These are phyloP conservation scores for Lycaon pictus DNA, from an alignment of 2,113 vertebrate genomes.

Conservation along the genomic window DNA sequence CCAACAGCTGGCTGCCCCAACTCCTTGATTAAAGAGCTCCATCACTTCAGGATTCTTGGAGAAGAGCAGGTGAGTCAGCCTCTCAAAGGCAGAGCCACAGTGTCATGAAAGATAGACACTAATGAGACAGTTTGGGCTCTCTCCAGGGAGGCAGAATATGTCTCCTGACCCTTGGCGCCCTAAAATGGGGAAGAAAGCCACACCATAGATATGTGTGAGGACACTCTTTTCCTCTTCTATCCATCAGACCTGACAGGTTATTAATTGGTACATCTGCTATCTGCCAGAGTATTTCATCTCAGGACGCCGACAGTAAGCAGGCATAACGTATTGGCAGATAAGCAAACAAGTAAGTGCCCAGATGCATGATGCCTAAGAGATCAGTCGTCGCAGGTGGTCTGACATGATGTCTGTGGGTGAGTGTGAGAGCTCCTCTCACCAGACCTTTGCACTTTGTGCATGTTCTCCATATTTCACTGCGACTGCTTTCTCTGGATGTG, in stretches of 20 bases:
- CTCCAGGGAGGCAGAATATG: constrained; percentile 73
- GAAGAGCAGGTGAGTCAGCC: constrained; percentile 93
- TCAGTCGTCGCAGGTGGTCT: neutral
- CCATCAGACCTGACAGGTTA: constrained; percentile 87
- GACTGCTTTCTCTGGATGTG: rapidly evolving
- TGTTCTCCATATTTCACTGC: rapidly evolving
- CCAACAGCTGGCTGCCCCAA: constrained; percentile 92
- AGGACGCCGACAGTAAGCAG: constrained; percentile 70
- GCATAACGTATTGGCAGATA: constrained; percentile 40
- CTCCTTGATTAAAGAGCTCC: constrained; percentile 94
- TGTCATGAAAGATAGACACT: constrained; percentile 80
- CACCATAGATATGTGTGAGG: constrained; percentile 22
- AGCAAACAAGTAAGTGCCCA: constrained; percentile 56
- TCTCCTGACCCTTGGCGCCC: constrained; percentile 78
- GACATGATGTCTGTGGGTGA: neutral
- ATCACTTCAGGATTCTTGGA: constrained; percentile 96
- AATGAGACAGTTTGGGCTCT: constrained; percentile 82
- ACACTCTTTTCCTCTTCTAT: constrained; percentile 67
- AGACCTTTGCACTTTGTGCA: rapidly evolving
- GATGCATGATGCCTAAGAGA: neutral
- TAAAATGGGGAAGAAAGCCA: constrained; percentile 48
- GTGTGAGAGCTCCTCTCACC: neutral
- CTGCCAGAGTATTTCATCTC: constrained; percentile 79
- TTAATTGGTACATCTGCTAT: constrained; percentile 90
- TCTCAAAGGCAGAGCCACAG: constrained; percentile 55